phyloP scores from a whole-genome alignment of 2,888 invertebrate genomes.

The Calephelis perditalis region DNA sequence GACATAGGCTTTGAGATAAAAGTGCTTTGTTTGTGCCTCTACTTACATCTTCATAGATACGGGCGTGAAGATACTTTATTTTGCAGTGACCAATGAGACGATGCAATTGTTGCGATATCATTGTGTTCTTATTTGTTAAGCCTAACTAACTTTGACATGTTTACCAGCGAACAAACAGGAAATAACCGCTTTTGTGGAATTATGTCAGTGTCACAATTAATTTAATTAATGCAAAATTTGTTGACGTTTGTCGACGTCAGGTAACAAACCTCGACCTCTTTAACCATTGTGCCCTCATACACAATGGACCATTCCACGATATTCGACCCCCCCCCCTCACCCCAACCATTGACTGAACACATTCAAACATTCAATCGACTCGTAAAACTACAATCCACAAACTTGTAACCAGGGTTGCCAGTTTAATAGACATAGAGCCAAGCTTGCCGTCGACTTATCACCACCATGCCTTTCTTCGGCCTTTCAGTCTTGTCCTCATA shows the following conservation, averaged over 20 bases:
- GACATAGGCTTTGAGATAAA: no score
- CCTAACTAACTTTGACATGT: neutral
- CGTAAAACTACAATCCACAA: constrained; percentile 4
- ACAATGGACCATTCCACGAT: constrained; percentile 66
- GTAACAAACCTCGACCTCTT: constrained; percentile 68
- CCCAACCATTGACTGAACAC: constrained; percentile 26
- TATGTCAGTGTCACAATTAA: constrained; percentile 7
- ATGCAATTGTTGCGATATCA: no score
- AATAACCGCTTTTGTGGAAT: neutral
- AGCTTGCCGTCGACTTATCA: no score
- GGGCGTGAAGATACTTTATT: no score
- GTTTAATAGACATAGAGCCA: no score
- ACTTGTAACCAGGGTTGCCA: neutral
- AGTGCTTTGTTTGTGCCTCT: no score
- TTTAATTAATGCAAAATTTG: constrained; percentile 3
- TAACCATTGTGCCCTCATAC: constrained; percentile 40
- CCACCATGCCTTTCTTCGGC: no score
- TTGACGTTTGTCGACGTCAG: constrained; percentile 43
- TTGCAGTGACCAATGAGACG: no score
- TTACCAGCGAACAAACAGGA: constrained; percentile 1
- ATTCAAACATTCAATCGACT: constrained; percentile 15
- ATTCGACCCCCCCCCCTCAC: constrained; percentile 47
- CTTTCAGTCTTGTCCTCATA: no score
- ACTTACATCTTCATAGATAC: no score
- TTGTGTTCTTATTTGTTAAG: no score